These are phyloP conservation scores for Caenorhabditis sp. DNA, from an alignment of 2,888 invertebrate species.

Conservation along the genomic window DNA sequence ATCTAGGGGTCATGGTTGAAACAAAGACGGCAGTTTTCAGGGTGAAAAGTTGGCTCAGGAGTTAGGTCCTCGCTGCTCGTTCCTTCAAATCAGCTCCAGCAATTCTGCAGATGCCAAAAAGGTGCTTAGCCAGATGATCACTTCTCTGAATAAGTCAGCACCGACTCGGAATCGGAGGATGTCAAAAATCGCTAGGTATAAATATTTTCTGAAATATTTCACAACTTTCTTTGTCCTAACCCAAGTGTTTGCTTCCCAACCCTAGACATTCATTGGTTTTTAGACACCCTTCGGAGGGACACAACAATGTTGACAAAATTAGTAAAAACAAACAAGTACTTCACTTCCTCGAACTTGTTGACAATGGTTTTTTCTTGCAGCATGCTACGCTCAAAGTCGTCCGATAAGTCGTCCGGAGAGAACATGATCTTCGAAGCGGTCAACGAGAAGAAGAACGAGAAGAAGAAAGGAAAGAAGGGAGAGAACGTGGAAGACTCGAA, in stretches of 20 bases:
- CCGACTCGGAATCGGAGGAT: slow-evolving; percentile 45
- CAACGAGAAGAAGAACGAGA: slow-evolving; percentile 48
- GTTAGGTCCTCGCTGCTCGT: slow-evolving; percentile 52
- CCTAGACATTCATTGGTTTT: slow-evolving; percentile 40
- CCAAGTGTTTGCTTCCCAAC: slow-evolving; percentile 14
- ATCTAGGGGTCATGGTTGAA: background rate
- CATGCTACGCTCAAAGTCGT: slow-evolving; percentile 60
- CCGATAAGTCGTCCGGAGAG: slow-evolving; percentile 44
- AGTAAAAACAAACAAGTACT: slow-evolving; percentile 60
- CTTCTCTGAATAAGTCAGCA: slow-evolving; percentile 42
- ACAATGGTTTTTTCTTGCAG: slow-evolving; percentile 48
- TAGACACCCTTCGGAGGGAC: slow-evolving; percentile 36
- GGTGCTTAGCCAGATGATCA: slow-evolving; percentile 52
- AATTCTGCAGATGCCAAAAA: slow-evolving; percentile 35
- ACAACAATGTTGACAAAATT: slow-evolving; percentile 54
- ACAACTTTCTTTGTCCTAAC: too few relatives aligned
- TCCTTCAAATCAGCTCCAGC: slow-evolving; percentile 50
- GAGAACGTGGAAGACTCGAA: slow-evolving; percentile 60
- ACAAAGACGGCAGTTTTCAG: slow-evolving; percentile 1
- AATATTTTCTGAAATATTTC: background rate
- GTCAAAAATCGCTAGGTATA: slow-evolving; percentile 60
- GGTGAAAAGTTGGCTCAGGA: slow-evolving; percentile 56
- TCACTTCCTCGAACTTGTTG: slow-evolving; percentile 24
- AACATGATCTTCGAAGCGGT: slow-evolving; percentile 42
- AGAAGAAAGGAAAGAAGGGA: slow-evolving; percentile 43